phyloP scores from a whole-genome alignment of 2,888 invertebrate genomes.

The Drosophila hawaiiensis region DNA sequence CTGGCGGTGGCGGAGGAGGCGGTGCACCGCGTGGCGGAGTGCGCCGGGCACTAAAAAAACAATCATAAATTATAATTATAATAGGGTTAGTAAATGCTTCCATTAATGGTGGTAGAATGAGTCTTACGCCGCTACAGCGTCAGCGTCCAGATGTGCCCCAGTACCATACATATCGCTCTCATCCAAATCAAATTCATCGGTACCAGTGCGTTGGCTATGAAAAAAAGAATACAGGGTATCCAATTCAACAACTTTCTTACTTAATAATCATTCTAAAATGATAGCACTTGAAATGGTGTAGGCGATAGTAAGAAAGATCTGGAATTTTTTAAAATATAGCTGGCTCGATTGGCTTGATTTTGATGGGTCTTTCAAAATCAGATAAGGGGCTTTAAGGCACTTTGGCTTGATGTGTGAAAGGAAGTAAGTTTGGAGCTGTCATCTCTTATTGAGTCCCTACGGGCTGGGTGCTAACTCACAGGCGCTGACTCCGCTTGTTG shows the following conservation, averaged over 20 bases:
- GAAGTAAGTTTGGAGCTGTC: not conserved
- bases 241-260: too few relatives aligned
- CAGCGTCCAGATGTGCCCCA: slow-evolving; percentile 64
- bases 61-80: not conserved
- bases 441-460: not conserved
- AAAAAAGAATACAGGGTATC: not conserved
- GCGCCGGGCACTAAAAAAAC: slow-evolving; percentile 81
- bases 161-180: slow-evolving; percentile 80
- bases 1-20: slow-evolving; percentile 83
- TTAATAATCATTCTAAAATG: slow-evolving; percentile 5
- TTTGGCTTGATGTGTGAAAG: not conserved
- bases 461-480: slow-evolving; percentile 67
- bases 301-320: not conserved
- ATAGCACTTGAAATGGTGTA: slow-evolving; percentile 21
- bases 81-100: not conserved
- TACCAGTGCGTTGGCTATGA: slow-evolving; percentile 75
- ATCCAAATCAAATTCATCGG: slow-evolving; percentile 81
- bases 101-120: not conserved
- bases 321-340: not conserved
- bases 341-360: not conserved
- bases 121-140: slow-evolving; percentile 81
- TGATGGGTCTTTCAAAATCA: slow-evolving; percentile 2
- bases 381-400: not conserved
- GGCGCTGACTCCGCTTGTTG: slow-evolving; percentile 67
- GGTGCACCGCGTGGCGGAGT: slow-evolving; percentile 84